Evolutionary conservation across 1,140 invertebrate species (phyloP), one percentile per base, ranked within the genome.

Genomic region (Prorops nasuta): DNA sequence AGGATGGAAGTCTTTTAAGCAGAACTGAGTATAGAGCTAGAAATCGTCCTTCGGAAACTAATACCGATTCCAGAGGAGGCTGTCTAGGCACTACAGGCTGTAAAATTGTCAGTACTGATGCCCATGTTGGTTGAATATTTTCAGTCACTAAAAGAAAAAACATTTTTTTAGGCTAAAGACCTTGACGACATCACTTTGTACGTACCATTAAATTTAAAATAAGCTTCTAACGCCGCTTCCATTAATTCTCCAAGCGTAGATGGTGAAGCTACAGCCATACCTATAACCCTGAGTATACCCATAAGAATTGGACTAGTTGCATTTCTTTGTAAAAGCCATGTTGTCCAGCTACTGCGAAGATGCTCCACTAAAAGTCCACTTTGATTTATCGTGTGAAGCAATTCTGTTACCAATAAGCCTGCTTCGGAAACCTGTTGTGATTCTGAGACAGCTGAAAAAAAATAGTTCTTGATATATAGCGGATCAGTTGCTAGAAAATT

Each of bases 351-450:
- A 9, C 46, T 60, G 8, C 72, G 63, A 12, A 78, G 44, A 42
- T 77, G 67, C 22, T 78, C 74, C 1, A 71, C 55, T 1, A 77
- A 35, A 7, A 67, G 37, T 12, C 56, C 60, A 37, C 66, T 75
- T 49, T 80, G 78, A 60, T 81, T 81, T 1, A 81, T 63, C 3
- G 78, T 66, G 6, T 74, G 62, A 2, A 82, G 44, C 2, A 82
- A 54, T 56, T 83, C 81, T 4, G 72, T 74, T 14, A 81, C 58
- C 16, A 81, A 45, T 9, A 80, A 59, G 48, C 75, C 74, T 4
- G 78, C 78, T 51, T 84, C 78, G 14, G 72, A 71, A 47, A 80
- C 74, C 53, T 80, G 79, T 36, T 80, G 75, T 34, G 79, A 63
- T 31, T 71, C 73, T n/a, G 77, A 72, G 24, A 79, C 71, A 46